Percentiles rank a stretch among this genome's conserved stretches.
Conservation (phyloP, 2,113 vertebrate genomes). For the Machaerirhynchus nigripectus region DNA sequence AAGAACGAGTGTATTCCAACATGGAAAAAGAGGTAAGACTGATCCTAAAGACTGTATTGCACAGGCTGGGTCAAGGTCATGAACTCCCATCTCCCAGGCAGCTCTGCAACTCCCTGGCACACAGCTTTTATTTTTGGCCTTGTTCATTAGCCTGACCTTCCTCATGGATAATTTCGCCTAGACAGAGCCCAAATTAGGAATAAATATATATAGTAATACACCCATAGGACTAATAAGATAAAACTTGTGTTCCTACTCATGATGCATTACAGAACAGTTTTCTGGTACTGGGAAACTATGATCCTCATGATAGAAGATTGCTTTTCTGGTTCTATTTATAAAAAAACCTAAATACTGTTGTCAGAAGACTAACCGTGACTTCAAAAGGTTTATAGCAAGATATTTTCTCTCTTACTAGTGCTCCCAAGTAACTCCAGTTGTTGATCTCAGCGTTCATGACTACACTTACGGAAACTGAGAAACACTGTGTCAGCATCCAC, state of each 20-base stretch:
- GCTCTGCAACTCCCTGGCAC: not conserved
- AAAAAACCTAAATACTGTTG: not conserved
- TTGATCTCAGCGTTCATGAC: not conserved
- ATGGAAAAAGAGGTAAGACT: not conserved
- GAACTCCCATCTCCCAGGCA: not conserved
- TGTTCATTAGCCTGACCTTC: slow-evolving; percentile 41
- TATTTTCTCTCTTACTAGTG: not conserved
- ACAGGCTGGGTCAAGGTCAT: not conserved
- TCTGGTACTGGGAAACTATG: not conserved
- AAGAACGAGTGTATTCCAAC: not conserved
- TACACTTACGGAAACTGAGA: not conserved
- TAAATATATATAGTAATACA: slow-evolving; percentile 56
- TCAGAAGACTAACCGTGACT: not conserved
- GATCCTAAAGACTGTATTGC: not conserved
- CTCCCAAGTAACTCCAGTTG: not conserved
- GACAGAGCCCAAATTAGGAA: slow-evolving; percentile 62
- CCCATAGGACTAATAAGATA: not conserved
- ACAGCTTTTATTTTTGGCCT: slow-evolving; percentile 53
- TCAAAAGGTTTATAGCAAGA: not conserved
- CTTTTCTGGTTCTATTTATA: not conserved
- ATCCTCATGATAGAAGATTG: not conserved
- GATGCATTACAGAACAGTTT: not conserved
- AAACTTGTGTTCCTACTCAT: not conserved
- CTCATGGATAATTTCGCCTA: slow-evolving; percentile 46
- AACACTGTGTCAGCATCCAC: not conserved